Conservation (phyloP, 2,113 vertebrate genomes). For the Brachyistius frenatus region DNA sequence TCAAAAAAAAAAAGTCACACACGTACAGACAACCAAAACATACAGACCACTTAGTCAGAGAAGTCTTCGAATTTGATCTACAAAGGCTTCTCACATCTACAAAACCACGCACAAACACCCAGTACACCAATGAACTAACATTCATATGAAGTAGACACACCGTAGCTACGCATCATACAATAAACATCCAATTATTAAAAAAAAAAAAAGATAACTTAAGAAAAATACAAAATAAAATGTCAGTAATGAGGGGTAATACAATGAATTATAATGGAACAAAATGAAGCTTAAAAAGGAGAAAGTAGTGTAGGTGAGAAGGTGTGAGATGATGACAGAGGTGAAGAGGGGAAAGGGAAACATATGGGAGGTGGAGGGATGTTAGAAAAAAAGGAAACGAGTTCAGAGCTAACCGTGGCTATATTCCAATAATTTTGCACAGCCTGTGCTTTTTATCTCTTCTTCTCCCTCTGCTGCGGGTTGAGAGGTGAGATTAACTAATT, state of each 20-base stretch:
- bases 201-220: conserved; percentile 75
- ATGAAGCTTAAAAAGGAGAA: conserved; percentile 18
- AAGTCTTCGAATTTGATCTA: conserved; percentile 72
- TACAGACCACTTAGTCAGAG: conserved; percentile 54
- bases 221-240: conserved; percentile 37
- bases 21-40: conserved; percentile 34
- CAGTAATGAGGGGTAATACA: conserved; percentile 48
- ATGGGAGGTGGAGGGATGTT: conserved; percentile 35
- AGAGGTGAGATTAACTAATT: neutral
- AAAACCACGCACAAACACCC: conserved; percentile 65
- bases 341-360: conserved; percentile 27
- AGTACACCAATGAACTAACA: conserved; percentile 50
- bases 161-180: conserved; percentile 52
- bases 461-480: neutral
- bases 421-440: conserved; percentile 25
- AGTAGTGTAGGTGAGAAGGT: neutral
- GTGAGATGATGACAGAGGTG: conserved; percentile 27
- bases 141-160: conserved; percentile 45
- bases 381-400: conserved; percentile 31
- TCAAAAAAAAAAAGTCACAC: conserved; percentile 55
- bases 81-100: conserved; percentile 68
- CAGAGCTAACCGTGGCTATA: conserved; percentile 9
- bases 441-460: conserved; percentile 24
- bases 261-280: conserved; percentile 28
- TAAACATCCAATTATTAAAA: conserved; percentile 59